Conservation (phyloP, 2,113 vertebrate genomes). For the Tor tambroides region DNA sequence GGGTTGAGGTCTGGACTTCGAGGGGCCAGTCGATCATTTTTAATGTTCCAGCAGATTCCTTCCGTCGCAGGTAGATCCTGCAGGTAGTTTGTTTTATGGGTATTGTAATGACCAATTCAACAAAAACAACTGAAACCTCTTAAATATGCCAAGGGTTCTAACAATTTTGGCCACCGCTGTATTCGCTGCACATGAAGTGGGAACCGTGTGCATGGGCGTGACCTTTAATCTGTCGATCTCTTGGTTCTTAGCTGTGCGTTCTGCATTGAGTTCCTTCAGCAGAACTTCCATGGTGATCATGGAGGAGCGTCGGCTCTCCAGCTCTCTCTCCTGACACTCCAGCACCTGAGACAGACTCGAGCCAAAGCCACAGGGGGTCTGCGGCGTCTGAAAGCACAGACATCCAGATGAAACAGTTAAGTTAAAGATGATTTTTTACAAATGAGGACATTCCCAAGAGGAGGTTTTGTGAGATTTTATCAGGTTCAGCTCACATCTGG, state of each 20-base stretch:
- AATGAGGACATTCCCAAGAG: too few species aligned
- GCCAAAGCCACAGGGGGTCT: conserved; percentile 82
- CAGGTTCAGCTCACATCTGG: not conserved
- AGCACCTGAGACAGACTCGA: conserved; percentile 80
- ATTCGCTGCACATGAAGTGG: not conserved
- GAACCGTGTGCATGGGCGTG: not conserved
- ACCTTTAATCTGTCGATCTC: conserved; percentile 91
- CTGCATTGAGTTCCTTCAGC: conserved; percentile 84
- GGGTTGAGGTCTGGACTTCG: too few species aligned
- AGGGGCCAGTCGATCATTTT: too few species aligned
- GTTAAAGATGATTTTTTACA: too few species aligned
- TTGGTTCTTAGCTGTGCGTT: conserved; percentile 87
- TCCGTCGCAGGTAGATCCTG: too few species aligned
- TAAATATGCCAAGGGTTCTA: too few species aligned
- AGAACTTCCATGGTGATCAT: conserved; percentile 87
- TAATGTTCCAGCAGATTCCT: too few species aligned
- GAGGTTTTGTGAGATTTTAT: too few species aligned
- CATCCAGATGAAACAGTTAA: not conserved
- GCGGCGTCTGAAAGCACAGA: conserved; percentile 78
- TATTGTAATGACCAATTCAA: too few species aligned
- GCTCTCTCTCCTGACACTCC: conserved; percentile 86
- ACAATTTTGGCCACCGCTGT: too few species aligned
- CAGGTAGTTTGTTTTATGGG: too few species aligned
- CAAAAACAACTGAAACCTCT: too few species aligned
- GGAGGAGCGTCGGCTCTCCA: conserved; percentile 84